Base-by-base conservation (phyloP, 2,888 invertebrate genomes). In the Petrolisthes cinctipes region DNA sequence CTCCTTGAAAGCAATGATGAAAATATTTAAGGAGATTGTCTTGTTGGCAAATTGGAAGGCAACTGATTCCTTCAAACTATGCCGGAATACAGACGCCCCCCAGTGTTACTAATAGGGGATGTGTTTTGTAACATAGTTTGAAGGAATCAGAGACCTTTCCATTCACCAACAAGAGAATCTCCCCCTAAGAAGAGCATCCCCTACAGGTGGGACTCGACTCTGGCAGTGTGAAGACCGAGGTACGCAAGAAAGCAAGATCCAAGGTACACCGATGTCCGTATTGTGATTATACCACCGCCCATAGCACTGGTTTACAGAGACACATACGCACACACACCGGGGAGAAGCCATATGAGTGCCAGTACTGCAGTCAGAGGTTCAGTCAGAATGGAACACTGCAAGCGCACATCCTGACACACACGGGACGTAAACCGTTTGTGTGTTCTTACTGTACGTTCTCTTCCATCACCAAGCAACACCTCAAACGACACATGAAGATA, bases 261-360 rank as follows among this genome's bases (percentile, higher is more conserved):
- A 83, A 87, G 75, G n/a, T 83, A 37, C 83, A 87, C 66, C 79
- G 73, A 66, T 87, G 87, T 71, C 17, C 83, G 71, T 87, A 80
- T 75, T 87, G 87, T 78, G 23, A 71, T 53, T 87, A 87, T 71
- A 54, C 87, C 56, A 87, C 87, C 56, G 73, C 53, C n/a, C 80
- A 87, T 57, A 87, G 80, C 61, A 87, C 87, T 5, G 86, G 86
- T 17, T 66, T 90, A 20, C 87, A 83, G 78, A 86, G 86, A 6
- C 90, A 90, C 71, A 68, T 90, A 56, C 89, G 89, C 17, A 89
- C 89, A 23, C 90, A 90, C 82, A 90, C 90, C 0, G 90, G 90
- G 51, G 90, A 90, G 68, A 87, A 87, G 75, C 90, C 90, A 20
- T 90, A 87, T 83, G 80, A 71, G n/a, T 90, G 90, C 78, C 61